phyloP scores from a whole-genome alignment of 2,113 vertebrate genomes.

The Melanocharis versteri region DNA sequence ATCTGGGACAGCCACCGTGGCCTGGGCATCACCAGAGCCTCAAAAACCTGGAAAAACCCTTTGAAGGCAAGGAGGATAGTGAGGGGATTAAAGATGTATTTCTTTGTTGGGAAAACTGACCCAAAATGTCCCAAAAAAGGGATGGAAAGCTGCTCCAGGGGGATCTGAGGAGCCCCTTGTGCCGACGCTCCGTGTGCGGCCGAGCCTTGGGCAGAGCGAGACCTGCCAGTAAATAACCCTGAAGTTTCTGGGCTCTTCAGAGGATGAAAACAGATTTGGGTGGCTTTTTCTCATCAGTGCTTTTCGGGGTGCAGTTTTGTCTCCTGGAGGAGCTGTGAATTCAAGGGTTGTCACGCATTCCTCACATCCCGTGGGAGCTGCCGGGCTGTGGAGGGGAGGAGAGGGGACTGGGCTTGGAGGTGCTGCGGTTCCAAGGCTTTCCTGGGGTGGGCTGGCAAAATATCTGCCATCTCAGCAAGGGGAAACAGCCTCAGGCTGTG shows the following conservation, averaged over 20 bases:
- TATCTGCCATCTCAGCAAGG: background rate
- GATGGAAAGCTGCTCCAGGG: background rate
- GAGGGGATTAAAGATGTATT: background rate
- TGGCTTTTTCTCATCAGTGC: background rate
- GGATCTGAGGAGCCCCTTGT: fast-evolving
- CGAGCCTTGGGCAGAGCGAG: background rate
- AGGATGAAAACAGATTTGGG: background rate
- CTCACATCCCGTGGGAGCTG: background rate
- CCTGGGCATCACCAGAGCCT: background rate
- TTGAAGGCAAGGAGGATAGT: background rate
- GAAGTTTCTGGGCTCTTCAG: background rate
- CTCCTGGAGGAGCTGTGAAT: background rate
- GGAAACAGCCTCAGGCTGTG: background rate
- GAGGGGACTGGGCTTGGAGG: background rate
- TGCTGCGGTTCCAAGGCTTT: background rate
- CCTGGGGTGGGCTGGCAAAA: background rate
- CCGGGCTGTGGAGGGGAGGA: background rate
- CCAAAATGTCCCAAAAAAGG: background rate
- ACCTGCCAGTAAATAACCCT: background rate
- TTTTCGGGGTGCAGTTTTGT: background rate
- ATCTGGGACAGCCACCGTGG: background rate
- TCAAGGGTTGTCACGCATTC: background rate
- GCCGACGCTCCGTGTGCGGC: fast-evolving
- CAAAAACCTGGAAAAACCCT: background rate
- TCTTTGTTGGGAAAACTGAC: background rate